Evolutionary conservation across 2,797 vertebrate species (phyloP).

Genomic region (Sorex maritimensis): DNA sequence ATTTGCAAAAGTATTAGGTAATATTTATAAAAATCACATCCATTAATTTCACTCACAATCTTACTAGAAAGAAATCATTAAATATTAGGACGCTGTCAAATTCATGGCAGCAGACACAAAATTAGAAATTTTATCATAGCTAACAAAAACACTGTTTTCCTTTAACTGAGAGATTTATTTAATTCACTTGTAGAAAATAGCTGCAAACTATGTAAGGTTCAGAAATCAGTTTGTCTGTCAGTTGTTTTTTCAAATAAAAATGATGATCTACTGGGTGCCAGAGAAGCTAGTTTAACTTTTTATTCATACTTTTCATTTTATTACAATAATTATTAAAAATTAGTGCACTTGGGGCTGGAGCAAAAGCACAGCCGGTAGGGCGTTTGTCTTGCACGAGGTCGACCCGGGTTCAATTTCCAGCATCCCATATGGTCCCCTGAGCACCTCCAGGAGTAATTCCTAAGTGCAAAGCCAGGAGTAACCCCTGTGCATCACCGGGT

Average conservation of each 20-base stretch:
- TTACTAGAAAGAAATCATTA: neutral
- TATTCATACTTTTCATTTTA: neutral
- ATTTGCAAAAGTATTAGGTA: neutral
- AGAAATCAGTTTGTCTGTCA: neutral
- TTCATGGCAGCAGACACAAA: neutral
- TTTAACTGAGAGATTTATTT: slow-evolving; percentile 35
- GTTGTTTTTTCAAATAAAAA: slow-evolving; percentile 39
- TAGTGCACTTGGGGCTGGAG: neutral
- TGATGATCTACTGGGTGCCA: neutral
- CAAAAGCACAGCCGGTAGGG: too few species aligned
- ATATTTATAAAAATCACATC: neutral
- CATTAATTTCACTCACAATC: slow-evolving; percentile 48
- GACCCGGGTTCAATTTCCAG: too few species aligned
- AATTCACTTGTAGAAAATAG: slow-evolving; percentile 25
- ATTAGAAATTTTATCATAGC: slow-evolving; percentile 49
- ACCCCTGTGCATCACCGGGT: too few species aligned
- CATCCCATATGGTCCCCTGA: too few species aligned
- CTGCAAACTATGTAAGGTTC: neutral
- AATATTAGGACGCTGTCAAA: too few species aligned
- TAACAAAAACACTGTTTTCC: slow-evolving; percentile 28
- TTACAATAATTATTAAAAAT: slow-evolving; percentile 12
- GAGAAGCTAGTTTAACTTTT: neutral
- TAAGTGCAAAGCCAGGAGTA: too few species aligned
- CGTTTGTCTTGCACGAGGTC: too few species aligned
- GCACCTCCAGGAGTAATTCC: too few species aligned